A percentile compares a stretch with the other conserved stretches of the same genome.
phyloP scores from a whole-genome alignment of 2,797 vertebrate genomes.

The Denticeps clupeoides region DNA sequence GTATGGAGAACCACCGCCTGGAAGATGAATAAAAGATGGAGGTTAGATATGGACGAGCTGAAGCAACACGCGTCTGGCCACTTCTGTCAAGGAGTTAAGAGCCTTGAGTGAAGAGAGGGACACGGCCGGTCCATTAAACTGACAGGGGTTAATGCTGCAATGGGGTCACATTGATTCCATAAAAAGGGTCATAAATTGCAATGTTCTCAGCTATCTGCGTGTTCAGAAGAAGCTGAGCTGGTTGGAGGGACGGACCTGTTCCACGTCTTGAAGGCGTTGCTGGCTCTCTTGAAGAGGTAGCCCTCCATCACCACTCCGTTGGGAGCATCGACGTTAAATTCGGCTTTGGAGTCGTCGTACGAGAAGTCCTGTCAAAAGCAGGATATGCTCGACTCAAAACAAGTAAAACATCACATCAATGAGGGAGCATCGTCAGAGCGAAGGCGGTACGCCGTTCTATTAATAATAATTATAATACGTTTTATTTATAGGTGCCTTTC shows the following conservation, averaged over 20 bases:
- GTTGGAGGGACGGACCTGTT: conserved; percentile 68
- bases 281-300: conserved; percentile 95
- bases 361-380: conserved; percentile 74
- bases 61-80: conserved; percentile 7
- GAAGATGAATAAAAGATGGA: conserved; percentile 18
- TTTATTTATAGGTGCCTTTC: no score
- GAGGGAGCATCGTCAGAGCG: no score
- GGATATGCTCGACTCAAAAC: no score
- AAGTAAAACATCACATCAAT: background rate
- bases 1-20: conserved; percentile 97
- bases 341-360: conserved; percentile 82
- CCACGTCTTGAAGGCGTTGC: conserved; percentile 97
- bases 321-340: conserved; percentile 86
- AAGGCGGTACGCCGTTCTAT: no score
- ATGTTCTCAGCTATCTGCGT: no score
- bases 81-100: conserved; percentile 10
- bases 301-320: conserved; percentile 97
- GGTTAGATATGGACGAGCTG: conserved; percentile 14
- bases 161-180: no score
- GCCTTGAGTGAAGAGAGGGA: conserved; percentile 7
- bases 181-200: no score
- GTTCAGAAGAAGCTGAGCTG: background rate
- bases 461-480: no score
- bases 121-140: background rate
- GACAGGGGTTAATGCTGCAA: background rate